Evolutionary conservation across 2,888 invertebrate species (phyloP).

Genomic region (Omphaloscelis lunosa): DNA sequence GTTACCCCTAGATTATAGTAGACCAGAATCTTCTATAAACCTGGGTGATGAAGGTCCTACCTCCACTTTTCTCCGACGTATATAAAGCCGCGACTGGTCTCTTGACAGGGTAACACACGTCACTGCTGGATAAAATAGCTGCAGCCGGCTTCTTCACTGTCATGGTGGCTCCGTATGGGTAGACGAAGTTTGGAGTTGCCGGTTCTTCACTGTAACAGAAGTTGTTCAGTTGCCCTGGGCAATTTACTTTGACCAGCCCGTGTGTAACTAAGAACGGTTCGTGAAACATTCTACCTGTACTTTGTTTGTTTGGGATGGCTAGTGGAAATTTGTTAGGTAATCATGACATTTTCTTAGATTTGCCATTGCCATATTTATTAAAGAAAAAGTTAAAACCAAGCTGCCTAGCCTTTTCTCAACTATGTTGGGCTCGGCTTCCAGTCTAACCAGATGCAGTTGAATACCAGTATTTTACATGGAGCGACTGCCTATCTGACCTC

Average conservation of each 20-base stretch:
- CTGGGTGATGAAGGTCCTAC: conserved; percentile 60
- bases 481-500: too few relatives aligned
- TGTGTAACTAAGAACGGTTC: too few relatives aligned
- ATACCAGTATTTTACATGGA: too few relatives aligned
- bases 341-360: background rate
- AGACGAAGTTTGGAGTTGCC: conserved; percentile 94
- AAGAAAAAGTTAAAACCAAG: too few relatives aligned
- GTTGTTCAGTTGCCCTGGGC: background rate
- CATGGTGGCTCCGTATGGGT: conserved; percentile 98
- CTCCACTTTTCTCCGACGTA: conserved; percentile 90
- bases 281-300: too few relatives aligned
- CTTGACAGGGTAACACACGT: conserved; percentile 98
- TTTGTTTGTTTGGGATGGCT: background rate
- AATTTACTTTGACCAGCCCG: background rate
- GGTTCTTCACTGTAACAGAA: conserved; percentile 80
- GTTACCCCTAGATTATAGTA: too few relatives aligned
- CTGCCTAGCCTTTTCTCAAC: too few relatives aligned
- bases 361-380: background rate
- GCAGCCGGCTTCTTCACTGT: conserved; percentile 97
- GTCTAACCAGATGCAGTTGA: too few relatives aligned
- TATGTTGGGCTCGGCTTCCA: too few relatives aligned
- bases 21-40: too few relatives aligned
- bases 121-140: conserved; percentile 97
- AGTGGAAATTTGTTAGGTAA: background rate
- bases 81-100: conserved; percentile 97